Conservation (phyloP, 2,888 invertebrate genomes). For the Achlya flavicornis region DNA sequence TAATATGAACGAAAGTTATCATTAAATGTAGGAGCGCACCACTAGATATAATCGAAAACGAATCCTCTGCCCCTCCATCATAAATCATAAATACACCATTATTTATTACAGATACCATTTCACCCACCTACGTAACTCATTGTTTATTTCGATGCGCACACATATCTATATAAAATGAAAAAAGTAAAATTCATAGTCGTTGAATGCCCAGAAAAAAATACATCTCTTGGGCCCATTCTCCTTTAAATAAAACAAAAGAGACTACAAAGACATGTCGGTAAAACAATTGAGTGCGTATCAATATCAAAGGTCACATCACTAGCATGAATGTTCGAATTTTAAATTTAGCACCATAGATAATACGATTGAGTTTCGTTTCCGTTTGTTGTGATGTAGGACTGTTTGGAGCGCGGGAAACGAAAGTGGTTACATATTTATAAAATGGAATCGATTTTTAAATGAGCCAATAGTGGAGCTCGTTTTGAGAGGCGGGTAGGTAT, state of each 20-base stretch:
- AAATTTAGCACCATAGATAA: constrained; percentile 25
- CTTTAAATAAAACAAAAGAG: constrained; percentile 82
- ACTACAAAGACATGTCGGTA: constrained; percentile 80
- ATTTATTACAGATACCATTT: constrained; percentile 81
- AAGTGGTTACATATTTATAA: constrained; percentile 84
- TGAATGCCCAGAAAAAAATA: constrained; percentile 60
- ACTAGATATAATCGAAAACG: not conserved
- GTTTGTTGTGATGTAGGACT: constrained; percentile 29
- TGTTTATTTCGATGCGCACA: constrained; percentile 62
- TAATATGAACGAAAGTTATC: not conserved
- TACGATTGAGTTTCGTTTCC: constrained; percentile 31
- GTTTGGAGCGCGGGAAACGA: constrained; percentile 50
- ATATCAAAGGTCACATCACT: constrained; percentile 54
- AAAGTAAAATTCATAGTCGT: constrained; percentile 57
- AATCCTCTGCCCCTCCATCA: constrained; percentile 35
- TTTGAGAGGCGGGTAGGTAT: constrained; percentile 68
- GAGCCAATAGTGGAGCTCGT: constrained; percentile 74
- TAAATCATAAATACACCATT: constrained; percentile 79
- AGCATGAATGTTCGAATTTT: constrained; percentile 39
- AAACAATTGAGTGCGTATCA: constrained; percentile 74
- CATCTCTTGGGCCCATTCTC: constrained; percentile 68
- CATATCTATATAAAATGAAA: constrained; percentile 50
- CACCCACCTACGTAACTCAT: constrained; percentile 68
- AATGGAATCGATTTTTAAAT: constrained; percentile 84
- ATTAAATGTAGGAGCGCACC: constrained; percentile 3